Base-by-base conservation (phyloP, 2,113 vertebrate genomes). In the Oenanthe melanoleuca region DNA sequence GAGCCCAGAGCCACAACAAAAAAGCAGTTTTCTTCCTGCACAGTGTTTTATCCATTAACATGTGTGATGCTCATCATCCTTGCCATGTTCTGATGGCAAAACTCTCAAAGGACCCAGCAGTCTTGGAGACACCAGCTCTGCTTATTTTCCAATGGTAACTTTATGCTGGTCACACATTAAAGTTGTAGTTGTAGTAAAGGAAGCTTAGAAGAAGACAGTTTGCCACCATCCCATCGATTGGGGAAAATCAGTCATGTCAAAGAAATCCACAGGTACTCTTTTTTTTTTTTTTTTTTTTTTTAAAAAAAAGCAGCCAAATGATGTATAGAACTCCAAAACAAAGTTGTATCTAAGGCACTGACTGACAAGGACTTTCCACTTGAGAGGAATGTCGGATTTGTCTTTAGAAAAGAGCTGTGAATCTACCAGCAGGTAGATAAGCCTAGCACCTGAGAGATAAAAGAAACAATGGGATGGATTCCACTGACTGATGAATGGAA, bases 11-110 rank as follows among this genome's bases (percentile, higher is more conserved):
- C 26, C 53, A 60, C 29, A 74, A 59, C 12, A 29, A 29, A 47
- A 47, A 60, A 42, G 10, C 9, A 6, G 3, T 17, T 91, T 92
- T 84, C 49, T 60, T 91, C 81, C 73, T 60, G 49, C 28, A 61
- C 6, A 67, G 49, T 80, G 63, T 93, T 96, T 72, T 75, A 75
- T 52, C 61, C 89, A 91, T 82, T 91, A 85, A 67, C 24, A 64
- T 64, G 66, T 55, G 64, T 47, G 61, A 87, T 1, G 15, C 29
- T 63, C 38, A 59, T 52, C 6, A 6, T 28, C 81, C 49, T 60
- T 82, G 78, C 65, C 84, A 67, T 8, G 11, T 82, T 87, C 53
- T 31, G 0, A 74, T 31, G 44, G 47, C 31, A 94, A 89, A 71
- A 37, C 28, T 75, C 57, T 52, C 61, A 84, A 56, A 96, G 65